Conservation (phyloP, 2,888 invertebrate genomes). For the Geotrupes spiniger region DNA sequence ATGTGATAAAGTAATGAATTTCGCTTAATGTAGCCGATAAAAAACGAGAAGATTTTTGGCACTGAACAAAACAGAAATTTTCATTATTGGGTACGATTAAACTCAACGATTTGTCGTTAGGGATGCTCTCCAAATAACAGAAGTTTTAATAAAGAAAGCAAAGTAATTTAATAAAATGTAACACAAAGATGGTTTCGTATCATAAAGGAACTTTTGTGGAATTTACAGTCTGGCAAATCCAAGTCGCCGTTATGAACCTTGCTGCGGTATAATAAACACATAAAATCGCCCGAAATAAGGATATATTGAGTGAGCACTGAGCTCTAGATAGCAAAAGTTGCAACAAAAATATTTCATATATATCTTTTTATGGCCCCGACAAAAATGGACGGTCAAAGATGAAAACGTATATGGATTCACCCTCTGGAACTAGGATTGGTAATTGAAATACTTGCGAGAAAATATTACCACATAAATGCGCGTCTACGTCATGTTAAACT, state of each 20-base stretch:
- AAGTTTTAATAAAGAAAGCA: slow-evolving; percentile 15
- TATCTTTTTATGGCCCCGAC: slow-evolving; percentile 47
- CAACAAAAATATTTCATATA: slow-evolving; percentile 50
- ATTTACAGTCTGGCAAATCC: slow-evolving; percentile 49
- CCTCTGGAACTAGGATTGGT: slow-evolving; percentile 35
- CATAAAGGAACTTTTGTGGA: slow-evolving; percentile 42
- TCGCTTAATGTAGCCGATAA: no score
- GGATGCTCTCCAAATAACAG: not conserved
- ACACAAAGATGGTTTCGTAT: slow-evolving; percentile 31
- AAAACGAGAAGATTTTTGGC: no score
- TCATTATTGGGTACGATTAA: no score
- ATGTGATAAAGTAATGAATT: no score
- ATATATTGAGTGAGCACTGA: slow-evolving; percentile 51
- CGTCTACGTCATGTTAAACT: slow-evolving; percentile 46
- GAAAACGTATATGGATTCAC: slow-evolving; percentile 42
- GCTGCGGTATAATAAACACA: slow-evolving; percentile 52
- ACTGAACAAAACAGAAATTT: no score
- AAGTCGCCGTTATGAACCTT: slow-evolving; percentile 48
- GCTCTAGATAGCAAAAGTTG: slow-evolving; percentile 39
- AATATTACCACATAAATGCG: slow-evolving; percentile 46
- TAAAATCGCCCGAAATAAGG: slow-evolving; percentile 53
- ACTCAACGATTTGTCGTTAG: no score
- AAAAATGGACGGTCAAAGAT: slow-evolving; percentile 42
- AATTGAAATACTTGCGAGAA: slow-evolving; percentile 50
- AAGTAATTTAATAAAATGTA: slow-evolving; percentile 38